Evolutionary conservation across 2,888 invertebrate species (phyloP).

Genomic region (Anoplius nigerrimus): DNA sequence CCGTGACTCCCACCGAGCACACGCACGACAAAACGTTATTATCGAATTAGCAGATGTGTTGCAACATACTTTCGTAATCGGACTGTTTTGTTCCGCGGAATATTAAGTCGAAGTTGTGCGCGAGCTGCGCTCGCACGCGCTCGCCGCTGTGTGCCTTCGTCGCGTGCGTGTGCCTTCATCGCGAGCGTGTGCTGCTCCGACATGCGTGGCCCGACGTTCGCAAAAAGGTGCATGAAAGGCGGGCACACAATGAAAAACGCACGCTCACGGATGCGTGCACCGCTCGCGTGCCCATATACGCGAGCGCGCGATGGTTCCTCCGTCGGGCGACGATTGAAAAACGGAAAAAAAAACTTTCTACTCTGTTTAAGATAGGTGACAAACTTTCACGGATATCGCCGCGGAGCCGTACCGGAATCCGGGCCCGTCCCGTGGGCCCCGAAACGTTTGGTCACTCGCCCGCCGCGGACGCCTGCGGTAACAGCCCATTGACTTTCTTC

Average conservation of each 20-base stretch:
- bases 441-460: constrained; percentile 15
- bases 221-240: background rate
- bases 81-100: constrained; percentile 55
- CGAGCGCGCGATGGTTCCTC: background rate
- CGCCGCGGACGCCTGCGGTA: background rate
- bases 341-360: constrained; percentile 52
- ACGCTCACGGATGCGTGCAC: too few species aligned
- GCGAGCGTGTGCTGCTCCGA: constrained; percentile 4
- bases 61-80: constrained; percentile 60
- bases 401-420: constrained; percentile 41
- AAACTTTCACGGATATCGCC: constrained; percentile 57
- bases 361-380: constrained; percentile 47
- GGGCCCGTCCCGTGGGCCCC: background rate
- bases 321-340: constrained; percentile 18
- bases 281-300: too few species aligned
- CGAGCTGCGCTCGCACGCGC: constrained; percentile 32
- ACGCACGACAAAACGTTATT: constrained; percentile 44
- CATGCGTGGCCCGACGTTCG: background rate
- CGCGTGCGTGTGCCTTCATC: constrained; percentile 48
- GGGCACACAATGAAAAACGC: background rate
- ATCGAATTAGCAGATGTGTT: constrained; percentile 60
- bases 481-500: constrained; percentile 20
- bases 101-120: constrained; percentile 61
- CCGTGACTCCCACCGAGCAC: too few species aligned
- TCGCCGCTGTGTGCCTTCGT: constrained; percentile 32